A percentile compares a stretch with the other conserved stretches of the same genome.
phyloP scores from a whole-genome alignment of 2,113 vertebrate species.

The Enhydra lutris region DNA sequence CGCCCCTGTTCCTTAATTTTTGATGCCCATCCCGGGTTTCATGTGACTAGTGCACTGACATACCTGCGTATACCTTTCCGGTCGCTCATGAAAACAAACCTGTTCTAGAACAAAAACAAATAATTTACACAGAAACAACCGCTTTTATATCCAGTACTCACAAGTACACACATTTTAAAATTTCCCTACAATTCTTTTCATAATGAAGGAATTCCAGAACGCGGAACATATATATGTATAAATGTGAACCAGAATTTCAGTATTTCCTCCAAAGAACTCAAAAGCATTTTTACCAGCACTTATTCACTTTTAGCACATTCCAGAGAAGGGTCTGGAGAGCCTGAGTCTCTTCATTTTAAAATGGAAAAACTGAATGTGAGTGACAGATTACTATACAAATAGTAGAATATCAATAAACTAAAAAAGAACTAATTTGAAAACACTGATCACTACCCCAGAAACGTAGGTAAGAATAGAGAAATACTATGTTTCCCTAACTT shows the following conservation, averaged over 20 bases:
- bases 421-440: neutral
- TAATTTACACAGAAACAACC: neutral
- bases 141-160: neutral
- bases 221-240: neutral
- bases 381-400: neutral
- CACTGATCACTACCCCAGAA: neutral
- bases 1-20: neutral
- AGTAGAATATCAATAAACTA: neutral
- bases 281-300: neutral
- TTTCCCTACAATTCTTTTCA: neutral
- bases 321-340: neutral
- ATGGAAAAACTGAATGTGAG: neutral
- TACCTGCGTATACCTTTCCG: neutral
- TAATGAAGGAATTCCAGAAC: neutral
- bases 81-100: neutral
- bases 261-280: conserved; percentile 27
- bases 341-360: conserved; percentile 6
- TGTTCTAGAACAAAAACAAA: neutral
- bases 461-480: neutral
- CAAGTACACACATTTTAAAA: neutral
- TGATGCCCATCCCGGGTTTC: neutral
- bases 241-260: neutral
- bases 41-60: neutral
- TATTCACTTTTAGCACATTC: neutral
- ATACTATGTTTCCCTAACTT: neutral